Percentiles rank a stretch among this genome's conserved stretches.
These are phyloP conservation scores for Odocoileus hemionus DNA, from an alignment of 2,113 vertebrate species.

Conservation along the genomic window DNA sequence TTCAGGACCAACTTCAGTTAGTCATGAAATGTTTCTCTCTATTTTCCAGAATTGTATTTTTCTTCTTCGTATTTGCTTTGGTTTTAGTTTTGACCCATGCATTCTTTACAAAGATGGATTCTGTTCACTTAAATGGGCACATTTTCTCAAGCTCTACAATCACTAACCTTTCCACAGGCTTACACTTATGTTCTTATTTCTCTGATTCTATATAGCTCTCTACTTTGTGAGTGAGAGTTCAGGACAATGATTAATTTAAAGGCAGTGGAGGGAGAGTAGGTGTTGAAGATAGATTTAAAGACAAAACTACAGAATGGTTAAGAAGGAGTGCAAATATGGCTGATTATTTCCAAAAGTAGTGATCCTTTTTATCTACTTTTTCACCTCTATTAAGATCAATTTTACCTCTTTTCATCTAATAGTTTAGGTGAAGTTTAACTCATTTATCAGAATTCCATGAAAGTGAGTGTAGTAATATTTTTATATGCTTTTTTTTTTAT, in stretches of 20 bases:
- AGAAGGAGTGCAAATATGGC: neutral
- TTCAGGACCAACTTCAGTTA: neutral
- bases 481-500: neutral
- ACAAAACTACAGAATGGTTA: neutral
- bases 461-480: neutral
- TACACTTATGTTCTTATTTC: neutral
- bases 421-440: neutral
- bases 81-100: neutral
- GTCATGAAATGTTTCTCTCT: neutral
- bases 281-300: neutral
- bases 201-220: neutral
- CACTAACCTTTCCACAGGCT: neutral
- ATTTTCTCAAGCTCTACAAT: neutral
- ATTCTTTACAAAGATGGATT: neutral
- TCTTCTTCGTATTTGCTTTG: neutral
- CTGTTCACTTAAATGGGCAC: neutral
- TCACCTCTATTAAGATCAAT: neutral
- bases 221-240: neutral
- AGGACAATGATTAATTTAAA: neutral
- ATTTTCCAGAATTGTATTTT: neutral
- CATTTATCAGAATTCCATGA: neutral
- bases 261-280: neutral
- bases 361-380: neutral
- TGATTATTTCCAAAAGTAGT: neutral
- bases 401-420: neutral